A percentile compares a stretch with the other conserved stretches of the same genome.
These are phyloP conservation scores for zebrafish (Danio rerio) DNA, from an alignment of 2,113 vertebrate species.

Conservation along the genomic window DNA sequence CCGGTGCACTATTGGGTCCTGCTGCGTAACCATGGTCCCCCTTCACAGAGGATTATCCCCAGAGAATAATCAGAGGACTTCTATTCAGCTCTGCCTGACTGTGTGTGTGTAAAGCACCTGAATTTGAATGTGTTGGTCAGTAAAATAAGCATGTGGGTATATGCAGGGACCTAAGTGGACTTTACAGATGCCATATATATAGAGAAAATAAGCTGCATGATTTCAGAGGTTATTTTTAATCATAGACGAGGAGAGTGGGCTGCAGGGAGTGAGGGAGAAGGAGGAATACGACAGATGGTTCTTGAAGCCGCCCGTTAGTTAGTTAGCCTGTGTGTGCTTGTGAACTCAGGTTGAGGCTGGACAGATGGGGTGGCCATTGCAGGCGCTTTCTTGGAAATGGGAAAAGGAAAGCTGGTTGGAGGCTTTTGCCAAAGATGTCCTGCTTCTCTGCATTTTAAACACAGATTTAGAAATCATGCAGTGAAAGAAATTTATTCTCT, in stretches of 20 bases:
- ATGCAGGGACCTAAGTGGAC: neutral
- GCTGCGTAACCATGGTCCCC: conserved; percentile 36
- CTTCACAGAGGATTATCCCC: conserved; percentile 43
- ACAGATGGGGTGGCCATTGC: conserved; percentile 61
- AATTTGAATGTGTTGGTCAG: neutral
- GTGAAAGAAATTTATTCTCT: conserved; percentile 40
- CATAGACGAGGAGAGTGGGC: conserved; percentile 15
- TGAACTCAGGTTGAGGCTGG: conserved; percentile 66
- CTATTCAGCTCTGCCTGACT: conserved; percentile 17
- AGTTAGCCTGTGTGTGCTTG: conserved; percentile 57
- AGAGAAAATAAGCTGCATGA: conserved; percentile 17
- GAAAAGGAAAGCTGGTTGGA: conserved; percentile 61
- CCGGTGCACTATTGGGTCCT: neutral
- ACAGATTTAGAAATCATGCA: conserved; percentile 78
- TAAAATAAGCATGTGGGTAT: conserved; percentile 12
- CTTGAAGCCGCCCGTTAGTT: conserved; percentile 61
- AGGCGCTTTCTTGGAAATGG: conserved; percentile 59
- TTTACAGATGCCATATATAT: conserved; percentile 20
- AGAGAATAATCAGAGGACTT: conserved; percentile 44
- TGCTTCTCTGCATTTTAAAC: conserved; percentile 76
- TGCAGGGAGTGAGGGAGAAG: conserved; percentile 14
- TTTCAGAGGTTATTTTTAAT: conserved; percentile 37
- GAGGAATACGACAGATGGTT: conserved; percentile 65
- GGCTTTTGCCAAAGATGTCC: conserved; percentile 72
- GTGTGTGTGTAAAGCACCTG: neutral